Evolutionary conservation across 2,797 vertebrate species (phyloP), one percentile per base, ranked within the genome.

Genomic region (Amazona finschi): DNA sequence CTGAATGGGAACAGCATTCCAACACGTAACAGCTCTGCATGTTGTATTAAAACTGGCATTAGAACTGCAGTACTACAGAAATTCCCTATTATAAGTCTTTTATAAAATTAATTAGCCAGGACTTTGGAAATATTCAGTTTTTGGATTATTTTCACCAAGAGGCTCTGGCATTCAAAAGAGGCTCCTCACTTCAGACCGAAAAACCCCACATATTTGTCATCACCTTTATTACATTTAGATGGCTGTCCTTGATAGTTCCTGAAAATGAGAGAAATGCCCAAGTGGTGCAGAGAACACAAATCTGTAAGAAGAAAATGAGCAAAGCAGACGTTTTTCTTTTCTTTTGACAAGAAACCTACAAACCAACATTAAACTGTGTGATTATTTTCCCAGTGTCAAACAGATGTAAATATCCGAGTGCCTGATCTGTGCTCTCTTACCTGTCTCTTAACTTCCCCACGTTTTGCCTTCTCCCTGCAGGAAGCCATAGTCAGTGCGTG

Each of bases 401-500:
- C 20, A 66, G 38, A 41, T 14, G 60, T 67, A 12, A 62, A 25
- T 13, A 43, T 7, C 7, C 0, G 5, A 39, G 6, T 30, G 20
- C 44, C 55, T 66, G 64, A 8, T 33, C 8, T 5, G 21, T 52
- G 38, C 58, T 64, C 19, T 76, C 49, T 36, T 33, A 58, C 55
- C n/a, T 11, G 22, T 82, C 38, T 33, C 39, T 53, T 70, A 74
- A 64, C 18, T 75, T 74, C 50, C 30, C 8, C 62, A 19, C 39
- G 1, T 14, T 6, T 4, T 8, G 14, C n/a, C 52, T 81, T 11
- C 24, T 33, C 64, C 90, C 79, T 52, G 39, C 97, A 99, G 99
- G 99, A 99, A 96, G 99, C 99, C 18, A 96, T 98, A 46, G 98
- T 99, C 96, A 99, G 99, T 13, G 97, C 98, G 1, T 99, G 99